These are phyloP conservation scores for Pithys albifrons DNA, from an alignment of 2,113 vertebrate genomes.

Conservation along the genomic window DNA sequence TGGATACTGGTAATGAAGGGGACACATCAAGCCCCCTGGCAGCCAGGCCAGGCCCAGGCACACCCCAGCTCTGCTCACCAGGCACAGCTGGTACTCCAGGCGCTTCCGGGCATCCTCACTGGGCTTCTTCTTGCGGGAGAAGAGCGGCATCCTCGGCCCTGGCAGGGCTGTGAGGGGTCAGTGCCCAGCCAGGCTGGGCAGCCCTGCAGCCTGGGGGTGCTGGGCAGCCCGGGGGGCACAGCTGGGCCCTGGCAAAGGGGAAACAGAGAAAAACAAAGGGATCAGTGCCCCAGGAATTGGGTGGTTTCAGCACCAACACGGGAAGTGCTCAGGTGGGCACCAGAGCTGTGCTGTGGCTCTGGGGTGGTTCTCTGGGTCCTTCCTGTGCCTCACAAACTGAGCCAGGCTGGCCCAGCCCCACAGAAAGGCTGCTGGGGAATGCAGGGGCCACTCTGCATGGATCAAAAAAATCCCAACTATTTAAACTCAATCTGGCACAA, in stretches of 20 bases:
- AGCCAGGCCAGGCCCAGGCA: not conserved
- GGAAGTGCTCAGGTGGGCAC: fast-evolving
- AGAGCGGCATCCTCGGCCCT: slow-evolving; percentile 83
- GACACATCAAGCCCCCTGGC: fast-evolving
- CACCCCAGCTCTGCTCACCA: slow-evolving; percentile 72
- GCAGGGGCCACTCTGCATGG: not conserved
- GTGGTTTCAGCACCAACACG: not conserved
- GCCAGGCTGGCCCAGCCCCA: not conserved
- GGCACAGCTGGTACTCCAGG: slow-evolving; percentile 90
- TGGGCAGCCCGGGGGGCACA: not conserved
- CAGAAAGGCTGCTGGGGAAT: not conserved
- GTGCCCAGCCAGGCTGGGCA: not conserved
- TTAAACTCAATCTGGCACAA: not conserved
- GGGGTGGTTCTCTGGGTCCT: not conserved
- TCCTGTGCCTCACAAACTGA: not conserved
- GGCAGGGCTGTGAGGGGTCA: not conserved
- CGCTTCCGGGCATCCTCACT: slow-evolving; percentile 87
- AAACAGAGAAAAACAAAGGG: not conserved
- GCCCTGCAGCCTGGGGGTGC: not conserved
- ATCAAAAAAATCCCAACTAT: not conserved
- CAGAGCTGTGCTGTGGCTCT: not conserved
- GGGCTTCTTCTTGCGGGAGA: slow-evolving; percentile 90
- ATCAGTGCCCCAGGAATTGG: not conserved
- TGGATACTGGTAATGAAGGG: fast-evolving
- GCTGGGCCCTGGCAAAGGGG: not conserved